phyloP scores from a whole-genome alignment of 2,113 vertebrate genomes.

The Strigops habroptila region DNA sequence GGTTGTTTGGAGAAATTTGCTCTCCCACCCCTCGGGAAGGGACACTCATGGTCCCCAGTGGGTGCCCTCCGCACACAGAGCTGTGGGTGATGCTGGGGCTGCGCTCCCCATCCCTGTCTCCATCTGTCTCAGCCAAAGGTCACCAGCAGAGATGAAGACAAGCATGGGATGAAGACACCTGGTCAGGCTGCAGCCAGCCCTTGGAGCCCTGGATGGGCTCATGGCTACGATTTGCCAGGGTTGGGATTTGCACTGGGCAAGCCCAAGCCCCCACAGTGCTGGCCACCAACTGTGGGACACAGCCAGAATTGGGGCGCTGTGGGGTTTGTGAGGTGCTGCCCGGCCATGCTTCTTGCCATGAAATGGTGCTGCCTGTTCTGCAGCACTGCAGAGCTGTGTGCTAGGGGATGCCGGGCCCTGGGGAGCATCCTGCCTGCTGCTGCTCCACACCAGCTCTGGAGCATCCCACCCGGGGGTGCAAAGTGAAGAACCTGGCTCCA shows the following conservation, averaged over 20 bases:
- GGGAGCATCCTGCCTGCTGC: not conserved
- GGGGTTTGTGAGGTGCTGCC: not conserved
- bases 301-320: rapidly evolving
- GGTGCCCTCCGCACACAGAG: not conserved
- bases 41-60: not conserved
- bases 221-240: rapidly evolving
- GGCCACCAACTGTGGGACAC: rapidly evolving
- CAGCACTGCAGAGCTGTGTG: not conserved
- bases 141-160: not conserved
- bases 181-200: not conserved
- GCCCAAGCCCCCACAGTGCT: not conserved
- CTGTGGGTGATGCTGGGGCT: not conserved
- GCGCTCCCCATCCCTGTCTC: not conserved
- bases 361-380: not conserved
- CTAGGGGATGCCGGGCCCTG: not conserved
- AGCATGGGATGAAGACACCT: rapidly evolving
- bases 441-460: not conserved
- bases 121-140: not conserved
- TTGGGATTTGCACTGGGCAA: not conserved
- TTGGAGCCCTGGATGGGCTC: rapidly evolving
- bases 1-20: constrained; percentile 17
- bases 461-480: not conserved
- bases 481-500: not conserved
- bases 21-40: not conserved
- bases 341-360: rapidly evolving